Conservation (phyloP, 2,113 vertebrate species). For the Scophthalmus maximus region DNA sequence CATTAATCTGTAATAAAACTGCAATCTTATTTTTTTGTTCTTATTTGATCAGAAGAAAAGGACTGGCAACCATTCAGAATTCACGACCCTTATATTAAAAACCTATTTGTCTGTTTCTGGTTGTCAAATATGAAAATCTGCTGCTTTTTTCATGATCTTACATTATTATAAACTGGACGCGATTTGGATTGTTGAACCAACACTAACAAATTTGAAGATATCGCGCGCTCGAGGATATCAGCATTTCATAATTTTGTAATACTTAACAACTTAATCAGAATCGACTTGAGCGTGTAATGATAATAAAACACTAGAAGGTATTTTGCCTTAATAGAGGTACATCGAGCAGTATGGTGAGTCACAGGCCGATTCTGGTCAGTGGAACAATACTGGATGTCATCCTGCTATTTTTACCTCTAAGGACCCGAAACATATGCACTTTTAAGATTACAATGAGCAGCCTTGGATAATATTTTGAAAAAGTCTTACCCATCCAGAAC, state of each 20-base stretch:
- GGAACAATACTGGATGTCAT: neutral
- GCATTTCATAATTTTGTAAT: neutral
- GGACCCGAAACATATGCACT: conserved; percentile 21
- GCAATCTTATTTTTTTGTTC: too few relatives aligned
- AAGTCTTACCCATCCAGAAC: conserved; percentile 96
- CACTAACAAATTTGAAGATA: neutral
- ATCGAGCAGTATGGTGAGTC: conserved; percentile 7
- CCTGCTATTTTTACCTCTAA: conserved; percentile 31
- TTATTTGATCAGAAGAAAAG: too few relatives aligned
- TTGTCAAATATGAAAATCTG: too few relatives aligned
- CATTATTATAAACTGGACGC: too few relatives aligned
- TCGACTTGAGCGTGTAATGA: neutral
- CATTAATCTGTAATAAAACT: neutral
- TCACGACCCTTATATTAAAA: too few relatives aligned
- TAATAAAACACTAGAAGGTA: conserved; percentile 4
- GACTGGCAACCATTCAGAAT: too few relatives aligned
- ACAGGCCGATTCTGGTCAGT: neutral
- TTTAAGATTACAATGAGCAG: conserved; percentile 46
- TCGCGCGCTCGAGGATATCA: too few relatives aligned
- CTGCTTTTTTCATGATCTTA: too few relatives aligned
- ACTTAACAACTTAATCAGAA: neutral
- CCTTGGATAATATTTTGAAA: conserved; percentile 76
- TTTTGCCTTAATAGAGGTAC: neutral
- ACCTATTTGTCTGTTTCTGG: too few relatives aligned
- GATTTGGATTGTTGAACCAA: too few relatives aligned